Base-by-base conservation (phyloP, 37 sponge, comb jelly and placozoan genomes). In the Crambe crambe region DNA sequence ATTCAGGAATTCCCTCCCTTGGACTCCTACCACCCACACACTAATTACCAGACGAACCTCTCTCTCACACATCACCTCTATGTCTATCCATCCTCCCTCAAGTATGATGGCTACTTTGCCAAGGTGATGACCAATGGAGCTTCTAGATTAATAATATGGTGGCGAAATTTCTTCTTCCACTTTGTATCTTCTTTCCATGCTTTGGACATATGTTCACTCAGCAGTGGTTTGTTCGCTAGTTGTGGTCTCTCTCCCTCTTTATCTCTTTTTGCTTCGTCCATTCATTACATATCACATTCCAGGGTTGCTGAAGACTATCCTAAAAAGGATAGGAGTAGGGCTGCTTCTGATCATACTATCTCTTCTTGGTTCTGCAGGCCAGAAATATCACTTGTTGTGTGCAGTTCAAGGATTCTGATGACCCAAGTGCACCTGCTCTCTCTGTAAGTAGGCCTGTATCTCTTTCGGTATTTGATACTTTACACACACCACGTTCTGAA, bases 61-160 rank as follows among this genome's bases (percentile, higher is more conserved):
- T 66, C 89, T 27, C 81, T 81, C 82, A 70, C 69, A 27, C 86
- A 94, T 71, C 82, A 87, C 68, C 84, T 97, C 71, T 97, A 91
- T 70, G 89, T 97, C 58, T 97, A 97, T 63, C 94, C 95, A 22
- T 27, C 80, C 25, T 76, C 59, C n/a, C 87, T 94, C 64, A 94
- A 86, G 67, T 89, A 86, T 51, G 94, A 94, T 62, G n/a, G 80
- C 9, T 90, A 92, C 57, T 83, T 89, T 58, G 56, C 85, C 22
- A 88, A 83, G 71, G 89, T 87, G 40, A 41, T 77, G 5, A 42
- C 23, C 36, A 47, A 22, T 23, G 25, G 15, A 29, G 15, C 5
- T 23, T 61, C 5, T 61, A 29, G n/a, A 29, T 9, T 61, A 21
- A 29, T 61, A 8, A 21, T 61, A 8, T 61, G 63, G 6, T 61